Evolutionary conservation across 2,113 vertebrate species (phyloP).

Genomic region (Malurus elegans): DNA sequence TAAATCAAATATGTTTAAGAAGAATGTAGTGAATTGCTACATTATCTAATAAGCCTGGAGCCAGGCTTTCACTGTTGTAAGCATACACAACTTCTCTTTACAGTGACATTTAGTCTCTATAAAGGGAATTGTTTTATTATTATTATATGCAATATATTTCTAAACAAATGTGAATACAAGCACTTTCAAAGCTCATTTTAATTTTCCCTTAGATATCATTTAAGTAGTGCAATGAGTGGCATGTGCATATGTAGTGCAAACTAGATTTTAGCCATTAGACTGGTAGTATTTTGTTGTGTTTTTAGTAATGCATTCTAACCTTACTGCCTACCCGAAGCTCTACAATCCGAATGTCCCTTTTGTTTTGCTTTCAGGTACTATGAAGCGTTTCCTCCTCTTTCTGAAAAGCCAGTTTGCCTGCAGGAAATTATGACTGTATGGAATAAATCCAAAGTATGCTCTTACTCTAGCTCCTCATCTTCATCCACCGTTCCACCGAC

Average conservation of each 20-base stretch:
- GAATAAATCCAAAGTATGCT: constrained; percentile 91
- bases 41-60: not conserved
- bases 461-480: constrained; percentile 91
- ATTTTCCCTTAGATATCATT: not conserved
- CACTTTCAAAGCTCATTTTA: not conserved
- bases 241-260: not conserved
- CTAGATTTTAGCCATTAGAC: not conserved
- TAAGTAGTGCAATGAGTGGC: not conserved
- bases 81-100: not conserved
- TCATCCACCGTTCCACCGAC: constrained; percentile 94
- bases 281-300: not conserved
- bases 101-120: not conserved
- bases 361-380: constrained; percentile 86
- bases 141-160: not conserved
- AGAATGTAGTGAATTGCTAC: not conserved
- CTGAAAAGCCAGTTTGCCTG: constrained; percentile 96
- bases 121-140: not conserved
- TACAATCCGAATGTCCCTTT: not conserved
- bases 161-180: not conserved
- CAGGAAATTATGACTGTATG: constrained; percentile 99
- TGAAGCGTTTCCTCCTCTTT: constrained; percentile 97
- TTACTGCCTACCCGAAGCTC: not conserved
- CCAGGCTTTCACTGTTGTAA: not conserved
- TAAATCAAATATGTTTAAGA: not conserved
- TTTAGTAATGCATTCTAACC: not conserved